Evolutionary conservation across 2,888 invertebrate species (phyloP), one percentile per base, ranked within the genome.

Genomic region (Ditula angustiorana): DNA sequence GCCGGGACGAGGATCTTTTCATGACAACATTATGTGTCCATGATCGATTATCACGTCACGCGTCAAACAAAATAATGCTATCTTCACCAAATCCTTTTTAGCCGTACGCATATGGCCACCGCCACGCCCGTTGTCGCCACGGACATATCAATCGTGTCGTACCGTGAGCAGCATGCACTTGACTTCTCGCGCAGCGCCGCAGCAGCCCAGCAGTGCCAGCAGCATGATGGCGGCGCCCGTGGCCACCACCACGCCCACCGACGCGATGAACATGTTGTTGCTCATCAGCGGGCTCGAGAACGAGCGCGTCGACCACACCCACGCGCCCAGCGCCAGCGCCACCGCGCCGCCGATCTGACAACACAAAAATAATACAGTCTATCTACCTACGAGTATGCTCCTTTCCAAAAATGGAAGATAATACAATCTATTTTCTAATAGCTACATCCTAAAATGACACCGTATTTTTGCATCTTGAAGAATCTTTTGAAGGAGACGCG

Each of bases 181-280:
- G 80, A 98, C 96, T 94, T 99, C 98, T 83, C 96, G 97, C 49
- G 97, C 95, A n/a, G 98, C 98, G 47, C 98, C 99, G 78, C 97
- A 94, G 87, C 98, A 98, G 63, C 99, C 99, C 69, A 99, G 95
- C 85, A 98, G 96, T 8, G 98, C 96, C 59, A 98, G 94, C 69
- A 98, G 80, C 76, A 97, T 95, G 67, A 98, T 95, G 67, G 97
- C 93, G 30, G 96, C 94, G 5, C 98, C 98, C 66, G 97, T 96
- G 21, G 95, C 95, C 56, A 98, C 95, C 69, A 98, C 93, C 65
- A 98, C 96, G 77, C 96, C 97, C 41, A 98, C 96, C 0, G 98
- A 96, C 24, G 97, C 98, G 56, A 96, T 95, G 87, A 97, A 97
- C 77, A 98, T 93, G 90, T 97, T 97, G 76, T 96, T 97, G 66